phyloP scores from a whole-genome alignment of 2,888 invertebrate species.

The Erynnis tages region DNA sequence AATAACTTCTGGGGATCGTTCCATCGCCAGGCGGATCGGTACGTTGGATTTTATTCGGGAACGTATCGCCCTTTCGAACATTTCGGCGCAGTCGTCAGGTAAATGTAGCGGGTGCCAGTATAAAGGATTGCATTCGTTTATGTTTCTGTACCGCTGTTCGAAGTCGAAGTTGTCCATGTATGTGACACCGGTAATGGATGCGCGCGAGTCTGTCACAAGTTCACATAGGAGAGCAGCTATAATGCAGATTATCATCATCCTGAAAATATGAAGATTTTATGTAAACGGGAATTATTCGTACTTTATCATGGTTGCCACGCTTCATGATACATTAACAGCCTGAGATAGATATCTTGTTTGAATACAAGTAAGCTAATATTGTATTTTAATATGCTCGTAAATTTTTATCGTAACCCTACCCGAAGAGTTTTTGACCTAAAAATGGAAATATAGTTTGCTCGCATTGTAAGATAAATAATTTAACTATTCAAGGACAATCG shows the following conservation, averaged over 20 bases:
- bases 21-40: slow-evolving; percentile 43
- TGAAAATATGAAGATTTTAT: not conserved
- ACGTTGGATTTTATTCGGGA: slow-evolving; percentile 39
- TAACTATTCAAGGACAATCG: too few species aligned
- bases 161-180: slow-evolving; percentile 66
- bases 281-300: too few species aligned
- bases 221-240: slow-evolving; percentile 29
- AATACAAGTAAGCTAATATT: too few species aligned
- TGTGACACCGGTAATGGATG: slow-evolving; percentile 63
- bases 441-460: too few species aligned
- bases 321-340: too few species aligned
- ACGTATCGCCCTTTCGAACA: slow-evolving; percentile 55
- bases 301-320: too few species aligned
- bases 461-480: too few species aligned
- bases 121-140: slow-evolving; percentile 63
- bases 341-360: too few species aligned
- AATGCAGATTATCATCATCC: slow-evolving; percentile 1
- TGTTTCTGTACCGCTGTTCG: slow-evolving; percentile 54
- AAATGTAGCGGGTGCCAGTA: slow-evolving; percentile 69
- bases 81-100: slow-evolving; percentile 55
- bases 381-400: too few species aligned
- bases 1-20: slow-evolving; percentile 29
- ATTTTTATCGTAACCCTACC: too few species aligned
- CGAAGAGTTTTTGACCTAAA: too few species aligned
- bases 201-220: slow-evolving; percentile 32